phyloP scores from a whole-genome alignment of 2,113 vertebrate species.

The Hippocampus comes region DNA sequence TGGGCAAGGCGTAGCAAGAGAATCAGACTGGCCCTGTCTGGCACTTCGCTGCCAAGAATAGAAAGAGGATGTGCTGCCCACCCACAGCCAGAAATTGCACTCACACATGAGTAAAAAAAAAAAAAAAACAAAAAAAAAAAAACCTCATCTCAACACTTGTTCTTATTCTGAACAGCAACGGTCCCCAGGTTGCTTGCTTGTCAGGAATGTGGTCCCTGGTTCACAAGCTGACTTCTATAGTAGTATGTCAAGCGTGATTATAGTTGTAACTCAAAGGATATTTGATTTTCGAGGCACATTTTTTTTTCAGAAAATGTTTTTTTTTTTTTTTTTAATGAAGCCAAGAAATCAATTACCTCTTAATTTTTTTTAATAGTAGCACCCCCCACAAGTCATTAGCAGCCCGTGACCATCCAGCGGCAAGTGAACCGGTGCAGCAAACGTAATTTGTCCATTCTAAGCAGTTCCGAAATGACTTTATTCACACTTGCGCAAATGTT shows the following conservation, averaged over 20 bases:
- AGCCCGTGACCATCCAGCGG: background rate
- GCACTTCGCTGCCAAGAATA: background rate
- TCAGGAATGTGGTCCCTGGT: background rate
- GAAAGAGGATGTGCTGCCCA: background rate
- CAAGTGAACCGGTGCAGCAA: slow-evolving; percentile 1
- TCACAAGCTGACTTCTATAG: background rate
- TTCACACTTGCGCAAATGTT: background rate
- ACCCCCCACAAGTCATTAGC: slow-evolving; percentile 2
- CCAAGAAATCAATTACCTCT: too few species aligned
- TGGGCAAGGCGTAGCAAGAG: background rate
- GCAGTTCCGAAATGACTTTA: slow-evolving; percentile 3
- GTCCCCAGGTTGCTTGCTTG: background rate
- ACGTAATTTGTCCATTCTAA: slow-evolving; percentile 1
- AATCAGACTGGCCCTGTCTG: background rate
- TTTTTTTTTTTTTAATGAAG: background rate
- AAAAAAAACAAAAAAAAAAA: background rate
- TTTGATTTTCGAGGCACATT: background rate
- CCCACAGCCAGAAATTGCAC: background rate
- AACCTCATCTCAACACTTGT: background rate
- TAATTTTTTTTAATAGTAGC: background rate
- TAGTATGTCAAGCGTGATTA: background rate
- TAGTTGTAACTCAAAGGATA: background rate
- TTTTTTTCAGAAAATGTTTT: background rate
- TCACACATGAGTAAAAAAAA: background rate
- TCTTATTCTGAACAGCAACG: background rate